Conservation (phyloP, 2,888 invertebrate genomes). For the Epirrhoe tristata region DNA sequence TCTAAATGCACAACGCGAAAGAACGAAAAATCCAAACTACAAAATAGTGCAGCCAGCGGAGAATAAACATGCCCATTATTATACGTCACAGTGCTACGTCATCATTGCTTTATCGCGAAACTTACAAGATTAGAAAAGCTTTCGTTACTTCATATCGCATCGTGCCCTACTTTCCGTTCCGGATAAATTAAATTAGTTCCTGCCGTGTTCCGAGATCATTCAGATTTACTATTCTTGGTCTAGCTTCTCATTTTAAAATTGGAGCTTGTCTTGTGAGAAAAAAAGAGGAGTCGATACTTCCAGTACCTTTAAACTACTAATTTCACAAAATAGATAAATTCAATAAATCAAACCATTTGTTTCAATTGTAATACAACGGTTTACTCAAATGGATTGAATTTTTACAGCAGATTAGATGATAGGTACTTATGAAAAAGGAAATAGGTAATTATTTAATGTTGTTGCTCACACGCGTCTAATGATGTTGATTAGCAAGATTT, state of each 20-base stretch:
- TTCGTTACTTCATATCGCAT: constrained; percentile 49
- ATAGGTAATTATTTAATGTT: no score
- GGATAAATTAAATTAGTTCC: constrained; percentile 54
- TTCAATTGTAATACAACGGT: no score
- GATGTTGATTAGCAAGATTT: no score
- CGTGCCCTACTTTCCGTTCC: constrained; percentile 53
- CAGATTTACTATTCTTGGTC: constrained; percentile 19
- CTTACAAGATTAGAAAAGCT: constrained; percentile 42
- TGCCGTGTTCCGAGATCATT: constrained; percentile 33
- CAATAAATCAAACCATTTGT: no score
- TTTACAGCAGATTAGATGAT: no score
- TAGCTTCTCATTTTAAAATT: constrained; percentile 33
- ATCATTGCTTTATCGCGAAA: constrained; percentile 39
- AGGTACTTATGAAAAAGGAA: no score
- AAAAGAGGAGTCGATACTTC: neutral
- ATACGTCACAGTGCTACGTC: constrained; percentile 26
- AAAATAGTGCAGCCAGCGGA: neutral
- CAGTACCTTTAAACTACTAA: neutral
- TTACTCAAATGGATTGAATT: no score
- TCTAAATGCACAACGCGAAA: neutral
- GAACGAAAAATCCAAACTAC: neutral
- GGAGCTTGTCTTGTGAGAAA: constrained; percentile 1
- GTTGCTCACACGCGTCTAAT: no score
- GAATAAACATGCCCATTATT: constrained; percentile 3
- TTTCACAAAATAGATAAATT: neutral